Base-by-base conservation (phyloP, 2,888 invertebrate species). In the Parnassius apollo region DNA sequence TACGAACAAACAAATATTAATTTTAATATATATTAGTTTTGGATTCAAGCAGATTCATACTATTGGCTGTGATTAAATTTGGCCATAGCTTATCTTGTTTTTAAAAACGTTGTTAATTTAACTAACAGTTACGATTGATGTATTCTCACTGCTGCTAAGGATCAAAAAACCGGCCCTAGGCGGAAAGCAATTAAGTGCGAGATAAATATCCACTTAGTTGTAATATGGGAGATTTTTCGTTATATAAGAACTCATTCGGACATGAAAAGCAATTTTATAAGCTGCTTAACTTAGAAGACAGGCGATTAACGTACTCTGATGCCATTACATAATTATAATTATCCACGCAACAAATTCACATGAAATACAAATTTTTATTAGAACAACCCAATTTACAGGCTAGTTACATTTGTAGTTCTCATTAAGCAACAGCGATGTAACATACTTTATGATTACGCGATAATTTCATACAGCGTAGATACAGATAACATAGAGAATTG, bases 181-280 rank as follows among this genome's bases (percentile, higher is more conserved):
- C 65, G 64, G 71, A 70, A 74, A 72, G 72, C 70, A 75, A 73
- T 75, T 72, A 71, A 70, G 49, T 66, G 64, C 60, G 62, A 65
- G 68, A 7, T 44, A 52, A 35, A 45, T 53, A 49, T 58, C 46
- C 49, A 55, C 55, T 51, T 44, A 51, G 66, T 12, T 57, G 68
- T 71, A 75, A 80, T 79, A 75, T 76, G 71, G 72, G 66, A 71
- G 71, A 74, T 78, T 79, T 68, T 69, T 44, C 49, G 66, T 82
- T 80, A 77, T 70, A 72, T 77, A 80, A 80, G 55, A 50, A 50
- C 51, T 59, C 49, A 62, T 58, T 53, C 59, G 57, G 58, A 64
- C 67, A 62, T 71, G 66, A 68, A 57, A 66, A 61, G 66, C 54
- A 66, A 64, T 70, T 68, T 67, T 55, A 60, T 56, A 61, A 65